phyloP scores from a whole-genome alignment of 1,140 invertebrate genomes.

The Fopius arisanus region DNA sequence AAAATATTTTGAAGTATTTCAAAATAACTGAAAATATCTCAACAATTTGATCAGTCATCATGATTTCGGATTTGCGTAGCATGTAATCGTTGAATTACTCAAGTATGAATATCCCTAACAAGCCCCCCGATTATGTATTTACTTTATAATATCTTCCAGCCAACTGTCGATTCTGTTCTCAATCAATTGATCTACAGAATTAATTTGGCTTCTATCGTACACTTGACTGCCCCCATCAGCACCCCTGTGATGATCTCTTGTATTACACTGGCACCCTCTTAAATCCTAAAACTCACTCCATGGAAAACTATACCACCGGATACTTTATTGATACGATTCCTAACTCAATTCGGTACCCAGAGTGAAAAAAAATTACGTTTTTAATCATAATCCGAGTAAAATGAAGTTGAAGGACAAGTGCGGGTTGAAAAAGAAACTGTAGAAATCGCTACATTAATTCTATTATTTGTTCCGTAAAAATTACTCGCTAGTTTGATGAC shows the following conservation, averaged over 20 bases:
- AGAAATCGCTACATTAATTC: too few relatives aligned
- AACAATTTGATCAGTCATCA: too few relatives aligned
- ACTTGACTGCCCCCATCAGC: constrained; percentile 45
- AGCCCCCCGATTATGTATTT: not conserved
- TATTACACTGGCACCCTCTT: not conserved
- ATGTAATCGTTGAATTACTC: not conserved
- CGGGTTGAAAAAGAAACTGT: too few relatives aligned
- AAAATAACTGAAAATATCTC: too few relatives aligned
- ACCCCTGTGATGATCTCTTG: constrained; percentile 28
- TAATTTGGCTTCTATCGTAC: constrained; percentile 43
- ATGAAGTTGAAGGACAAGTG: too few relatives aligned
- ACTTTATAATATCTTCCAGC: constrained; percentile 32
- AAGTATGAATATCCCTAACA: not conserved
- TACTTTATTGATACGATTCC: not conserved
- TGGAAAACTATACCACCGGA: not conserved
- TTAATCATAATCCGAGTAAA: too few relatives aligned
- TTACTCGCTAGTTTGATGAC: too few relatives aligned
- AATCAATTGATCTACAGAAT: constrained; percentile 49
- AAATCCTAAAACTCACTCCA: not conserved
- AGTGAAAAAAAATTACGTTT: too few relatives aligned
- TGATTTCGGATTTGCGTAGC: not conserved
- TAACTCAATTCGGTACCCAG: not conserved
- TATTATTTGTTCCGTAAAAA: too few relatives aligned
- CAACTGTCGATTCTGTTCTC: constrained; percentile 42
- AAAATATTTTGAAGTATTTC: too few relatives aligned